Conservation (phyloP, 2,888 invertebrate species). For the Halictus quadricinctus region DNA sequence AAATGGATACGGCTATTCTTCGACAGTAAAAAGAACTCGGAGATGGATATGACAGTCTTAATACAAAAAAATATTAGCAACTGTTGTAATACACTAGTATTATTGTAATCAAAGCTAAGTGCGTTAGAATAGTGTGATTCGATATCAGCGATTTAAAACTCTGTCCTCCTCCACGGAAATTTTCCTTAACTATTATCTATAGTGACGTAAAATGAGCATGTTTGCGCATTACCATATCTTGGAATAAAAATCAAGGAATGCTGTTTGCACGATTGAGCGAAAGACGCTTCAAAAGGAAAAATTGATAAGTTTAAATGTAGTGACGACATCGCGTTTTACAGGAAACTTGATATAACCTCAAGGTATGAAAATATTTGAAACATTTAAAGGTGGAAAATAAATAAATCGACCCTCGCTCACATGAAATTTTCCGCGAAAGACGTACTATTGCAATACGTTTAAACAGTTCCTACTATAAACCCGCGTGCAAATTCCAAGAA, state of each 20-base stretch:
- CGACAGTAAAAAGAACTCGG: too few relatives aligned
- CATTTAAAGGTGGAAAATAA: not conserved
- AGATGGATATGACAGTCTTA: too few relatives aligned
- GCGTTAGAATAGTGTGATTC: not conserved
- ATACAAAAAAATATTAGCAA: too few relatives aligned
- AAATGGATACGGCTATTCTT: too few relatives aligned
- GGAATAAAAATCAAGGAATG: not conserved
- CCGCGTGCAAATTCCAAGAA: not conserved
- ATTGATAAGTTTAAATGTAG: not conserved
- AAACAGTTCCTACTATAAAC: not conserved
- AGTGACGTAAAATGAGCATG: not conserved
- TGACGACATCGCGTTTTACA: not conserved
- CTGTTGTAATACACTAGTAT: too few relatives aligned
- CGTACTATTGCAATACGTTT: not conserved
- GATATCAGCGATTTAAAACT: not conserved
- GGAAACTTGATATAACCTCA: not conserved
- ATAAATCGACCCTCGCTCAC: not conserved
- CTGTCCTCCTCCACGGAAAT: not conserved
- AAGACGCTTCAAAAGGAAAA: not conserved
- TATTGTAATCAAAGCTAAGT: too few relatives aligned
- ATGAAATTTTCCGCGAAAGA: not conserved
- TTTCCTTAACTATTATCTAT: not conserved
- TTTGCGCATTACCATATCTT: not conserved
- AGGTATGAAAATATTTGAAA: not conserved
- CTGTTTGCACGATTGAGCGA: not conserved